phyloP scores from a whole-genome alignment of 1,140 invertebrate species.

The Drosophila elegans region DNA sequence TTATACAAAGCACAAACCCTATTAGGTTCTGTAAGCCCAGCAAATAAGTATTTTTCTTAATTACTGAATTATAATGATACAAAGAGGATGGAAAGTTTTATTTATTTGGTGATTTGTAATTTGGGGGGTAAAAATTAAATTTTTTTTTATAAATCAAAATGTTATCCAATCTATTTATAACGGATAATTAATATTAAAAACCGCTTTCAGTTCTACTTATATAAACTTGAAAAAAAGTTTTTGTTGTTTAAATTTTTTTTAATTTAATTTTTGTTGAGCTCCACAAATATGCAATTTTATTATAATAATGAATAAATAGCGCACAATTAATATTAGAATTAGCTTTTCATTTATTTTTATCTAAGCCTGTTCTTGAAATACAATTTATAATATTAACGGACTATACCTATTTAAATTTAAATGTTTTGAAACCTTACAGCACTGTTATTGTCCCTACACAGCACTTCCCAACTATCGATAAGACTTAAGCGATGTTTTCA shows the following conservation, averaged over 20 bases:
- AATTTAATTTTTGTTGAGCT: not conserved
- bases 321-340: too few relatives aligned
- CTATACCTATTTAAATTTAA: not conserved
- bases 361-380: too few relatives aligned
- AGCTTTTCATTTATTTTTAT: too few relatives aligned
- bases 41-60: slow-evolving; percentile 18
- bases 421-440: not conserved
- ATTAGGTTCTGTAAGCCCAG: slow-evolving; percentile 23
- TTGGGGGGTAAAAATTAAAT: too few relatives aligned
- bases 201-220: too few relatives aligned
- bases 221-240: too few relatives aligned
- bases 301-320: too few relatives aligned
- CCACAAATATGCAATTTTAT: too few relatives aligned
- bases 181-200: too few relatives aligned
- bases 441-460: not conserved
- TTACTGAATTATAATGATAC: slow-evolving; percentile 1
- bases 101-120: not conserved
- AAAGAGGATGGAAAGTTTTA: not conserved
- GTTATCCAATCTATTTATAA: too few relatives aligned
- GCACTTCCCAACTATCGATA: not conserved
- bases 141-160: too few relatives aligned
- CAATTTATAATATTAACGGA: not conserved
- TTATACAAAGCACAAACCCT: slow-evolving; percentile 38
- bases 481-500: not conserved
- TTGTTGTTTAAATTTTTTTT: not conserved